These are phyloP conservation scores for Parapristionchus giblindavisi DNA, from an alignment of 2,888 invertebrate genomes.

Conservation along the genomic window DNA sequence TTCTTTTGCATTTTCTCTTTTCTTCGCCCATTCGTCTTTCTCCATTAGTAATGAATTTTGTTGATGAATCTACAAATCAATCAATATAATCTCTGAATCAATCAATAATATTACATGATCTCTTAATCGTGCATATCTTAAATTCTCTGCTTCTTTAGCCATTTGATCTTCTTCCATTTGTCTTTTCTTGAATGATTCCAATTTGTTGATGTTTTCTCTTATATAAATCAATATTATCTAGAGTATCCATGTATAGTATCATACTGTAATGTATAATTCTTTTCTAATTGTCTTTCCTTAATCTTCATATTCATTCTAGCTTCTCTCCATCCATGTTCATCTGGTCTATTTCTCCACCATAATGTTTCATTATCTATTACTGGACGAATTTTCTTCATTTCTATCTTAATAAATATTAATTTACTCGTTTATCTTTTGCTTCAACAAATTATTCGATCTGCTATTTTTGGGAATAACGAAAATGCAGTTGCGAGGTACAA, in stretches of 20 bases:
- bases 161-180: constrained; percentile 50
- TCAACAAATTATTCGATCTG: too few relatives aligned
- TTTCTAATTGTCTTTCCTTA: constrained; percentile 53
- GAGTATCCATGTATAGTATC: background rate
- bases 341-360: constrained; percentile 57
- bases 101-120: constrained; percentile 15
- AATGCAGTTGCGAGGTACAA: too few relatives aligned
- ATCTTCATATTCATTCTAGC: constrained; percentile 45
- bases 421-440: too few relatives aligned
- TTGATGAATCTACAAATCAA: background rate
- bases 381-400: background rate
- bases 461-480: too few relatives aligned
- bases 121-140: constrained; percentile 28
- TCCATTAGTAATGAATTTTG: constrained; percentile 13
- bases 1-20: constrained; percentile 16
- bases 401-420: background rate
- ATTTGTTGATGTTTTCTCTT: constrained; percentile 51
- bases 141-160: constrained; percentile 44
- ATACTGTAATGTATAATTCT: constrained; percentile 51
- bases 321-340: constrained; percentile 59
- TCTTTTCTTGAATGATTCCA: constrained; percentile 58
- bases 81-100: background rate
- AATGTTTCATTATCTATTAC: background rate
- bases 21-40: constrained; percentile 24
- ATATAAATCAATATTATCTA: constrained; percentile 10